Evolutionary conservation across 2,113 vertebrate genomes (phyloP), one percentile per base, ranked within the genome.

Genomic region (Chascanopsetta lugubris): DNA sequence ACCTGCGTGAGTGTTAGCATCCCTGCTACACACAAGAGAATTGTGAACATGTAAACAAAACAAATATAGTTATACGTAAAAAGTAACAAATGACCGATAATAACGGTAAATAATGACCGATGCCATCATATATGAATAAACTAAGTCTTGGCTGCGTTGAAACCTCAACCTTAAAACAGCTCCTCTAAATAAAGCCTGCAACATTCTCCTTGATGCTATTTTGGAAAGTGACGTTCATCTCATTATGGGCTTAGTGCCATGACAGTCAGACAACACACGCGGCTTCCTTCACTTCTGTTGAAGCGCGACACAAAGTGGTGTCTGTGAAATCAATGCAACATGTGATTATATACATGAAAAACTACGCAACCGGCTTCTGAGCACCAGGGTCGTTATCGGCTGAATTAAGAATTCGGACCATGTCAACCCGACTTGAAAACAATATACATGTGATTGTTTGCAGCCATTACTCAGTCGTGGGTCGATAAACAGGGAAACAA

Each of bases 391-490:
- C 20, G 20, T 36, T 32, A 26, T 6, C 5, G 17, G 18, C 58
- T 58, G 8, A 56, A n/a, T 34, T 46, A 48, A 12, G 18, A 61
- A 53, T 53, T 65, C 30, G 1, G 2, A 18, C 22, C 29, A 36
- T 36, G 40, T 30, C 43, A 32, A 63, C 10, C 36, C 12, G 0
- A 4, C 43, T 20, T 1, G 8, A 1, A 47, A 53, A 56, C 51
- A 55, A 58, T 48, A 25, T 12, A 61, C 30, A 69, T 77, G 49
- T 61, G 30, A 62, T 47, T 69, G 66, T 77, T 71, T 63, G 7
- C 9, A 58, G 67, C 65, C 63, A 75, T 72, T 80, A 72, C 57
- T 70, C 60, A 32, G 45, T 30, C 56, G 45, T 72, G 56, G 26
- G 62, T 51, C 61, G 58, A 56, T 69, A 64, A 25, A 25, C 27